Conservation (phyloP, 2,888 invertebrate species). For the Troglohyphantes excavatus region DNA sequence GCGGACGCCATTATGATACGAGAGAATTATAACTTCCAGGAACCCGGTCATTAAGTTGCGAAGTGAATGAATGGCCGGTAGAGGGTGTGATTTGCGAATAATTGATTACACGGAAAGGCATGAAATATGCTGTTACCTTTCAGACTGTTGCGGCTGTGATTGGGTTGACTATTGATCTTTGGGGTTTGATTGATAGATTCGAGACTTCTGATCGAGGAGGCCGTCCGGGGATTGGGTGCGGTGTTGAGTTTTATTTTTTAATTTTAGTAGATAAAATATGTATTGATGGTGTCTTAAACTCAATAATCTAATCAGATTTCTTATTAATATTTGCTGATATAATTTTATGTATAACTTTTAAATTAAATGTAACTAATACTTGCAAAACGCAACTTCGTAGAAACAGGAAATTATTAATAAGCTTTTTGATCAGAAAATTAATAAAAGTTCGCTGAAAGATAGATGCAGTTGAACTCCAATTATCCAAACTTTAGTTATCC, state of each 20-base stretch:
- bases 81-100: slow-evolving; percentile 57
- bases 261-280: no score
- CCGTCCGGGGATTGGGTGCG: neutral
- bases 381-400: no score
- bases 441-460: no score
- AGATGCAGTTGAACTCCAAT: no score
- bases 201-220: slow-evolving; percentile 20
- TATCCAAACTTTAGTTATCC: no score
- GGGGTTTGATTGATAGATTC: slow-evolving; percentile 48
- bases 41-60: slow-evolving; percentile 39
- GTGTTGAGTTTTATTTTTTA: neutral
- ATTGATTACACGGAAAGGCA: slow-evolving; percentile 51
- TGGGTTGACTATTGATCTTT: slow-evolving; percentile 42
- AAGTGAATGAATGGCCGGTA: slow-evolving; percentile 11
- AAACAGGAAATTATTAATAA: no score
- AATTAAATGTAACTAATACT: no score
- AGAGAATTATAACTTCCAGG: slow-evolving; percentile 38
- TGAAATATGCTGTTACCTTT: slow-evolving; percentile 43
- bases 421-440: no score
- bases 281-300: no score
- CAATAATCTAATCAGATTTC: no score
- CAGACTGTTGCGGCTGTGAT: neutral
- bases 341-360: no score
- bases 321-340: no score
- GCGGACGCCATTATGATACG: neutral